phyloP scores from a whole-genome alignment of 2,797 vertebrate species.

The Alcedo atthis region DNA sequence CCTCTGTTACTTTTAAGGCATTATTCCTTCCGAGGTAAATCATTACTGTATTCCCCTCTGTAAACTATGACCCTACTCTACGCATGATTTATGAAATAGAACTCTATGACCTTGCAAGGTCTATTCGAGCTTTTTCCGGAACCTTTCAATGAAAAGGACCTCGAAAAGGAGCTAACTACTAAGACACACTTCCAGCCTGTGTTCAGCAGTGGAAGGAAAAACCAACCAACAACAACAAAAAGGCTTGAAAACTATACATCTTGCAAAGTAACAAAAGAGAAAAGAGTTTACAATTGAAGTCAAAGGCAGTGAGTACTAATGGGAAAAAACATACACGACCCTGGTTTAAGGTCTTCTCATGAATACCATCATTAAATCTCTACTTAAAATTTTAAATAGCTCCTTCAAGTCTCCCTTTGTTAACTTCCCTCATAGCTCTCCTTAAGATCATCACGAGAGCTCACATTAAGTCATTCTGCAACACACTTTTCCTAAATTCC shows the following conservation, averaged over 20 bases:
- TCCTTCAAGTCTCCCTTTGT: constrained; percentile 11
- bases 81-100: not conserved
- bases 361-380: not conserved
- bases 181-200: not conserved
- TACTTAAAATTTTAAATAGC: constrained; percentile 27
- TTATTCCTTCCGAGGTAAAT: not conserved
- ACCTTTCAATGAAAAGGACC: not conserved
- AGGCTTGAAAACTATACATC: not conserved
- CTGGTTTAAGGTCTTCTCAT: not conserved
- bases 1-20: not conserved
- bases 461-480: not conserved
- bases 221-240: not conserved
- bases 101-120: not conserved
- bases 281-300: not conserved
- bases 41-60: not conserved
- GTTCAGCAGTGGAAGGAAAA: not conserved
- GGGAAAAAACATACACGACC: not conserved
- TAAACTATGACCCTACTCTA: not conserved
- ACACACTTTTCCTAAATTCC: not conserved
- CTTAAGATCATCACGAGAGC: not conserved
- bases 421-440: not conserved
- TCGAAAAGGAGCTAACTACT: not conserved
- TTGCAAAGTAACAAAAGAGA: not conserved
- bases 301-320: not conserved
- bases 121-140: not conserved